Conservation (phyloP, 2,113 vertebrate species). For the Pitta sordida region DNA sequence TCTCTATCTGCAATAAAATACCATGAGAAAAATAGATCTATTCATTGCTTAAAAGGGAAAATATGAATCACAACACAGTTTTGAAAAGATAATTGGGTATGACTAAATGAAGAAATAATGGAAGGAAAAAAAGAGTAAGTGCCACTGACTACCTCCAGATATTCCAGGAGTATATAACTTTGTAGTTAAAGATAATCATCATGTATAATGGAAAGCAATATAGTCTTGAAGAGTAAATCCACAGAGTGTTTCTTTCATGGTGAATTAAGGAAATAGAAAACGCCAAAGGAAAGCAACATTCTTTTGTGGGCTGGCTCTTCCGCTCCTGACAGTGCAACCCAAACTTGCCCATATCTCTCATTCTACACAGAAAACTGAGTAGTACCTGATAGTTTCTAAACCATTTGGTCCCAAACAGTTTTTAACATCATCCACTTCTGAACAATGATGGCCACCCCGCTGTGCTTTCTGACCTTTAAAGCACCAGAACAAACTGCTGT, state of each 20-base stretch:
- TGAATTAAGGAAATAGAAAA: neutral
- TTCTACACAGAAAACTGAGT: neutral
- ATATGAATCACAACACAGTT: neutral
- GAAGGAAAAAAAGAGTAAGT: neutral
- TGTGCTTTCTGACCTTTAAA: neutral
- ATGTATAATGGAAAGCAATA: neutral
- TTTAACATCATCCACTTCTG: neutral
- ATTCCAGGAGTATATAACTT: neutral
- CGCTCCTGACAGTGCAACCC: neutral
- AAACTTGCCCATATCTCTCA: neutral
- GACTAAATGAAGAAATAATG: neutral
- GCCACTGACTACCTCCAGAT: neutral
- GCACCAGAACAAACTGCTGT: neutral
- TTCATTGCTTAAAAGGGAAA: neutral
- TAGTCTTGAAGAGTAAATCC: neutral
- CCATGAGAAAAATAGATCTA: neutral
- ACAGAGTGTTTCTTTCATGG: neutral
- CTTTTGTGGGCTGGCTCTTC: accelerated
- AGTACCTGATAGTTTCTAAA: neutral
- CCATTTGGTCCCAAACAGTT: neutral
- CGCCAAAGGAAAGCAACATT: neutral
- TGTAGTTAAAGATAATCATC: neutral
- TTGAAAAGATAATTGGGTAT: neutral
- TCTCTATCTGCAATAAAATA: neutral
- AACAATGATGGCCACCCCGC: neutral